Evolutionary conservation across 2,797 vertebrate species (phyloP).

Genomic region (Amphiprion clarkii): DNA sequence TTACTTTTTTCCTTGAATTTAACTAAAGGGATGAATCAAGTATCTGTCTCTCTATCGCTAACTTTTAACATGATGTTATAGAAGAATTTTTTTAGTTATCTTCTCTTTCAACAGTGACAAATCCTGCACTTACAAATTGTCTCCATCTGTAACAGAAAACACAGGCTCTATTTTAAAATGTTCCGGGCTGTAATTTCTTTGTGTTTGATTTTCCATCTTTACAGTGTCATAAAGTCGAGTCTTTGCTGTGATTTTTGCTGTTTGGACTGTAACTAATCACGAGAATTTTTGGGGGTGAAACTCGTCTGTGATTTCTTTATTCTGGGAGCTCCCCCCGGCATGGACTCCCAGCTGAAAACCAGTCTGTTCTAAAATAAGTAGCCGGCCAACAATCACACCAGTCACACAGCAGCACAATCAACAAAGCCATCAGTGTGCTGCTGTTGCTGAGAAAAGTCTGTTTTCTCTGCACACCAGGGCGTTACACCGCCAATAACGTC

Average conservation of each 20-base stretch:
- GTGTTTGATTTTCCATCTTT: background rate
- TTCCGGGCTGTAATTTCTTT: background rate
- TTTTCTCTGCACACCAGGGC: conserved; percentile 36
- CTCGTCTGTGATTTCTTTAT: conserved; percentile 2
- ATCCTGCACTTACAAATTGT: too few relatives aligned
- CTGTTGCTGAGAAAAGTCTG: conserved; percentile 30
- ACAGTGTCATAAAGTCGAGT: background rate
- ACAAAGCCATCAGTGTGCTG: conserved; percentile 81
- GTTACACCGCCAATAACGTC: conserved; percentile 7
- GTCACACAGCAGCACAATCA: conserved; percentile 76
- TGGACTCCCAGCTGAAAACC: conserved; percentile 31
- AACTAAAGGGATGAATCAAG: too few relatives aligned
- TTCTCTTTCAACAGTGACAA: too few relatives aligned
- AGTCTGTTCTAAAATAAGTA: conserved; percentile 70
- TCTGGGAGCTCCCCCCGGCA: background rate
- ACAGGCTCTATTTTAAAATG: too few relatives aligned
- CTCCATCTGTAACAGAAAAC: too few relatives aligned
- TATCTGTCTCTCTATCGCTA: too few relatives aligned
- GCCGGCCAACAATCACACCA: conserved; percentile 66
- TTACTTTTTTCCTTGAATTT: too few relatives aligned
- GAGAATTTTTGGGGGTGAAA: background rate
- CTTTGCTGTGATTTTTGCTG: background rate
- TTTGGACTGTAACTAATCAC: background rate
- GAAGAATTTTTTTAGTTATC: too few relatives aligned
- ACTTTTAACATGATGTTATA: too few relatives aligned